Evolutionary conservation across 1,140 invertebrate genomes (phyloP), one percentile per base, ranked within the genome.

Genomic region (Ganaspis sp.): DNA sequence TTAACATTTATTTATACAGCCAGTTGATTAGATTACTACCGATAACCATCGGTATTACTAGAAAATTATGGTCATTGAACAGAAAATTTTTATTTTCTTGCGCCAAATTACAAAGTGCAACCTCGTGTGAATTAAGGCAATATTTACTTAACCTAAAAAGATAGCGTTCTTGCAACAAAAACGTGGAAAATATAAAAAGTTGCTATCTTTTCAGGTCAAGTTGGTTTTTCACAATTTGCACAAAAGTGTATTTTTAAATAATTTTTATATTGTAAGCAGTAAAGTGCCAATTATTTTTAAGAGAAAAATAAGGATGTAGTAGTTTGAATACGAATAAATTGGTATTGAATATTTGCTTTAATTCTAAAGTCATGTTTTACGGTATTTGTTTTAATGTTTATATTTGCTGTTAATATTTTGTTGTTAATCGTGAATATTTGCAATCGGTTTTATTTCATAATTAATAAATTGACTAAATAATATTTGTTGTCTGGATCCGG

Each of bases 191-290:
- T 5, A 49, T 17, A 49, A 17, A 49, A 49, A 1, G 1, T n/a
- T n/a, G 45, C 45, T 49, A 49, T 49, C 45, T 49, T 17, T 49
- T 49, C 4, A 49, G 45, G 45, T 49, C 45, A 49, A 49, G 45
- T 49, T 49, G n/a, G 8, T 49, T 45, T 45, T 45, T 49, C 17
- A n/a, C 45, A 49, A 49, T 49, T 49, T 49, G 45, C 45, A 17
- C 15, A 49, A n/a, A 49, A 49, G n/a, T 49, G 3, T 49, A 17
- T 0, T 17, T 49, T 5, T 3, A 0, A 17, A 4, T 15, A 8
- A 40, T 40, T 86, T 85, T 74, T 70, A 78, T 83, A 85, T 83
- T 81, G 74, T 77, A 76, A 73, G 75, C 72, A 76, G 38, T 34
- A 6, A 34, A 3, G 29, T 6, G 29, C 6, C 2, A 2, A 34